Evolutionary conservation across 1,140 invertebrate genomes (phyloP).

Genomic region (Conus ventricosus): DNA sequence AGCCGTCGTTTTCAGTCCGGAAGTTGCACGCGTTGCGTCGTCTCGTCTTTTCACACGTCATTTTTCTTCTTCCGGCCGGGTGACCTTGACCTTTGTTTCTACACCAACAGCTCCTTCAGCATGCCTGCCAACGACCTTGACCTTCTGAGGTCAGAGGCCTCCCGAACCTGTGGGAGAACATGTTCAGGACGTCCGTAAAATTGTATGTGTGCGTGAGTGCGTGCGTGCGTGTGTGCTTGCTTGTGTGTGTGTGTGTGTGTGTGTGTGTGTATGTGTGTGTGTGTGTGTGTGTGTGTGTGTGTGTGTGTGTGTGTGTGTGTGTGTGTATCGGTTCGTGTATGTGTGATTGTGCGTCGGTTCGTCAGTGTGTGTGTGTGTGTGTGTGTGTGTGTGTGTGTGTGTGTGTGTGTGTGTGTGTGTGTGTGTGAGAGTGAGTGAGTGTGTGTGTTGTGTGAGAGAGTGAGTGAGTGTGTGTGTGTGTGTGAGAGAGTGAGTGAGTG

Average conservation of each 20-base stretch:
- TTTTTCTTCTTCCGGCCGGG: too few relatives aligned
- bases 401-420: constrained; percentile 3
- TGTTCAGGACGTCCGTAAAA: background rate
- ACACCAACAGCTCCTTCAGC: too few relatives aligned
- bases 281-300: background rate
- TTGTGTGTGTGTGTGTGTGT: background rate
- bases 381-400: background rate
- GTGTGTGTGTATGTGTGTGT: background rate
- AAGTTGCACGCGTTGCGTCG: too few relatives aligned
- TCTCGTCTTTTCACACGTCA: too few relatives aligned
- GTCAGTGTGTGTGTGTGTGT: background rate
- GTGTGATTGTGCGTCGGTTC: background rate
- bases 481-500: background rate
- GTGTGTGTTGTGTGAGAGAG: background rate
- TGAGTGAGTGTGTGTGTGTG: too few relatives aligned
- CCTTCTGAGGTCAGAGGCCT: too few relatives aligned
- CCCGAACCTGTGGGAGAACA: background rate
- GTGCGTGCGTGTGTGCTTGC: background rate
- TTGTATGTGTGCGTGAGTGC: background rate
- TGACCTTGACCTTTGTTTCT: too few relatives aligned
- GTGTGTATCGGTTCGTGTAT: background rate
- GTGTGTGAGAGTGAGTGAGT: background rate
- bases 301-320: constrained; percentile 5
- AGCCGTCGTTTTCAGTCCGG: too few relatives aligned
- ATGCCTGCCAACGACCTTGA: too few relatives aligned